Base-by-base conservation (phyloP, 1,140 invertebrate species). In the Trichonephila clavipes region DNA sequence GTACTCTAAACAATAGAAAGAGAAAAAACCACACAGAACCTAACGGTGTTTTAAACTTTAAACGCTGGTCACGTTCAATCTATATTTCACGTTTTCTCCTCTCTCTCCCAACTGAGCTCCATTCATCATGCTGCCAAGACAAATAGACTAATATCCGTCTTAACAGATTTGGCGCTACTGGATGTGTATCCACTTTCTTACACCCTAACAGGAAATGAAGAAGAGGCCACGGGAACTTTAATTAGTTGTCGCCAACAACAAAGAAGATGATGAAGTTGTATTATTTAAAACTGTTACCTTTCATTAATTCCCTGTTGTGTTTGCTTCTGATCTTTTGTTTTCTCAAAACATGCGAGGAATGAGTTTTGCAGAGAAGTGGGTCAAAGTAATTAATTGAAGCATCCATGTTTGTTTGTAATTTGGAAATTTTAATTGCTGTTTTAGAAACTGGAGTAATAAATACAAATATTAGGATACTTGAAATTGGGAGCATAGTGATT, bases 61-160 rank as follows among this genome's bases (percentile, higher is more conserved):
- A 64, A 85, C 2, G 14, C 61, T 10, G 34, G 58, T 92, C 92
- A 93, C 92, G 92, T 93, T n/a, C n/a, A 2, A 58, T 8, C 83
- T 28, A 87, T 92, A 86, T 92, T 92, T 92, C 91, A 85, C 85
- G 85, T 44, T 14, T 66, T 92, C 34, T 40, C 34, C 34, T 85
- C 81, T 51, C 7, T 10, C 51, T 51, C 16, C 59, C 21, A 83
- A n/a, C 44, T n/a, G 12, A 87, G 72, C 69, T 18, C 51, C 81
- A 92, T 92, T 59, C 64, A 87, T 92, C 91, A 87, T 10, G n/a
- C 2, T 2, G 7, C 14, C 44, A 6, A 81, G 92, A 88, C 92
- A 93, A 93, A 93, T 93, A 81, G 92, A 88, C 44, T 51, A 51
- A 88, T 88, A 93, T 93, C 92, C 92, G 92, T 62, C n/a, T 85